phyloP scores from a whole-genome alignment of 2,888 invertebrate species.

The Acholoe squamosa region DNA sequence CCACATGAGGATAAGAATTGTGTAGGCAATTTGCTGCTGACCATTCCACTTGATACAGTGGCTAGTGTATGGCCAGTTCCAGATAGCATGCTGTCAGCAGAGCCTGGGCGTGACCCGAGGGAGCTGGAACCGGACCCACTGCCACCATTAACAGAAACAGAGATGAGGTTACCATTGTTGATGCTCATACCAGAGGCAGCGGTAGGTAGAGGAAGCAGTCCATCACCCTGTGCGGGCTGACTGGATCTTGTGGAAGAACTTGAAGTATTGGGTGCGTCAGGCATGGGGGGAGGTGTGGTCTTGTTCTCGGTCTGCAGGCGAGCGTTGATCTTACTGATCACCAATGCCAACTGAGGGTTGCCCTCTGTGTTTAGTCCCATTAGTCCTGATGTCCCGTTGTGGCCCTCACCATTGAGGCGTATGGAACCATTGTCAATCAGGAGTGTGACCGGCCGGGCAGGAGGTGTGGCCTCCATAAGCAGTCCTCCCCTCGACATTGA shows the following conservation, averaged over 20 bases:
- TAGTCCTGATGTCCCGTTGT: not conserved
- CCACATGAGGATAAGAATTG: not conserved
- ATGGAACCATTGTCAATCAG: not conserved
- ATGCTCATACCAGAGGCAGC: not conserved
- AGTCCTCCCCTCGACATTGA: not conserved
- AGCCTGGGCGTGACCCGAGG: slow-evolving; percentile 55
- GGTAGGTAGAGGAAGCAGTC: slow-evolving; percentile 20
- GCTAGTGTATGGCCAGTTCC: slow-evolving; percentile 22
- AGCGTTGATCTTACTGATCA: slow-evolving; percentile 61
- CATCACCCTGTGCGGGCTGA: not conserved
- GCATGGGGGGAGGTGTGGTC: not conserved
- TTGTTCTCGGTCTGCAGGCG: slow-evolving; percentile 49
- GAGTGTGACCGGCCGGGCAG: not conserved
- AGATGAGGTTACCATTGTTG: slow-evolving; percentile 44
- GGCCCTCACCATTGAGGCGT: not conserved
- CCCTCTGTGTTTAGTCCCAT: not conserved
- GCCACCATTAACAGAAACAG: slow-evolving; percentile 22
- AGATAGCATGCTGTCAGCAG: slow-evolving; percentile 54
- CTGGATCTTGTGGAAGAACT: not conserved
- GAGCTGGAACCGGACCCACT: slow-evolving; percentile 52
- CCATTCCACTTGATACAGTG: not conserved
- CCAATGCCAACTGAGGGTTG: slow-evolving; percentile 48
- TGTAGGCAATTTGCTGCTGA: not conserved
- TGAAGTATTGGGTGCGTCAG: not conserved
- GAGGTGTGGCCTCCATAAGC: slow-evolving; percentile 9